Base-by-base conservation (phyloP, 2,888 invertebrate species). In the Ennomos erosarius region DNA sequence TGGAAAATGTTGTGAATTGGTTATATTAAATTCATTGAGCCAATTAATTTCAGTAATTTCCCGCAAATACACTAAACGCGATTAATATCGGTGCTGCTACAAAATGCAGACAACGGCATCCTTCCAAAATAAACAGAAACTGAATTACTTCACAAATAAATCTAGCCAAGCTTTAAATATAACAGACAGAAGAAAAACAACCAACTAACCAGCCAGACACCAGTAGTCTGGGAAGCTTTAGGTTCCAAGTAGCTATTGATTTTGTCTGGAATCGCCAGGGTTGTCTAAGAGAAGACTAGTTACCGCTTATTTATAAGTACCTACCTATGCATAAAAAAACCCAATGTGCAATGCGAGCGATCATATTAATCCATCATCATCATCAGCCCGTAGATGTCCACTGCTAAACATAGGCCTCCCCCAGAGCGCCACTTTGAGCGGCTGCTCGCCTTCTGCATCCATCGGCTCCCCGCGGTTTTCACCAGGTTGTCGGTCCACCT, bases 221-320 rank as follows among this genome's bases (percentile, higher is more conserved):
- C 42, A 13, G 48, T 38, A 34, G 65, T 67, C 67, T 62, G 62
- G 59, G 44, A 53, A 61, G 64, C 53, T 59, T 63, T 62, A 55
- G 58, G 39, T 47, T 36, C 38, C 9, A 10, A 50, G 62, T 67
- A n/a, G n/a, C n/a, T n/a, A 69, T 69, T 60, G 69, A 69, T 69
- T 67, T 64, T 64, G 69, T 67, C 67, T 65, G 64, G 58, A 55
- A 13, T 43, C 50, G 44, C 49, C 62, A 64, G 65, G 59, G 54
- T 39, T 49, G 45, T 10, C 26, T 5, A n/a, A n/a, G n/a, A n/a
- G n/a, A n/a, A n/a, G n/a, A n/a, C 43, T 50, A 47, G 43, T 59
- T 61, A 26, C 26, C 26, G 26, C 26, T 26, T 26, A 26, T 26
- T 1, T 4, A 26, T 26, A 26, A 26, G 4, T 26, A 3, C 1